These are phyloP conservation scores for Tadarida brasiliensis DNA, from an alignment of 2,797 vertebrate genomes.

Conservation along the genomic window DNA sequence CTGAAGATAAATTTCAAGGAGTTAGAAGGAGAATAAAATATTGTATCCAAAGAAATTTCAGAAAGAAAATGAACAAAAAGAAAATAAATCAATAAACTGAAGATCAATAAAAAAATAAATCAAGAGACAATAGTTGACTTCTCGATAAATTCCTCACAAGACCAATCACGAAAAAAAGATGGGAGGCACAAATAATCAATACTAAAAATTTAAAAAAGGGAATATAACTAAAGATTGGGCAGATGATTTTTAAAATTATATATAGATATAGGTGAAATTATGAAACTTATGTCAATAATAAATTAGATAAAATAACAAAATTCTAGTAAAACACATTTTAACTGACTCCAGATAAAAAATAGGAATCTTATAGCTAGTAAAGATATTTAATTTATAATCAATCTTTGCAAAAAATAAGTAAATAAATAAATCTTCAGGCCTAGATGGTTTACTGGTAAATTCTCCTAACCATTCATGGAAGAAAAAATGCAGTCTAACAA, in stretches of 20 bases:
- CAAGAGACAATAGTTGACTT: background rate
- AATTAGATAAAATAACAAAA: background rate
- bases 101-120: constrained; percentile 15
- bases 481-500: background rate
- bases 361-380: background rate
- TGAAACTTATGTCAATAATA: background rate
- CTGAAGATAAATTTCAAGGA: background rate
- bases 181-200: background rate
- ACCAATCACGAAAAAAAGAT: background rate
- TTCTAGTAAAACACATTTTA: background rate
- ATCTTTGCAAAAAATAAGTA: background rate
- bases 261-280: background rate
- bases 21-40: background rate
- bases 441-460: background rate
- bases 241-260: background rate
- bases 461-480: background rate
- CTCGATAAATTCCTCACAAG: background rate
- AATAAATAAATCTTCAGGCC: background rate
- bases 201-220: background rate
- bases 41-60: background rate
- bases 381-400: background rate
- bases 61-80: background rate
- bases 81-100: background rate
- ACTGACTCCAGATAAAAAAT: background rate
- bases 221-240: background rate